These are phyloP conservation scores for Zapornia atra DNA, from an alignment of 2,113 vertebrate genomes.

Conservation along the genomic window DNA sequence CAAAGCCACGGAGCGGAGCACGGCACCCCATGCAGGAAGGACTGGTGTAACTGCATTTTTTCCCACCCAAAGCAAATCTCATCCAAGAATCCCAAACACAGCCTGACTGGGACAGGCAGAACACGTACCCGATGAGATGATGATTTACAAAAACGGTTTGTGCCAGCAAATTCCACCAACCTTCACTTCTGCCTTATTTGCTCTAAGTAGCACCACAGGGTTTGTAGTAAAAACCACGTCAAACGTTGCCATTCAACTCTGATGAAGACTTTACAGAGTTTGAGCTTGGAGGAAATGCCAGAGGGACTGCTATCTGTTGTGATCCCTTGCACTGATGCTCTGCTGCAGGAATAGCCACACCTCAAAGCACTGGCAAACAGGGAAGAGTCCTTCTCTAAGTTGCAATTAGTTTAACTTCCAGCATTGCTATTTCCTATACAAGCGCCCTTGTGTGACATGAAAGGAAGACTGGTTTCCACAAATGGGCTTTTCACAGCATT, in stretches of 20 bases:
- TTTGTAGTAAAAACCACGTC: background rate
- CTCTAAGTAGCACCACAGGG: background rate
- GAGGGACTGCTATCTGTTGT: background rate
- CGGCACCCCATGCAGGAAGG: background rate
- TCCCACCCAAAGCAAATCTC: background rate
- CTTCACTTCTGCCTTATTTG: background rate
- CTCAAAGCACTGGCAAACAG: background rate
- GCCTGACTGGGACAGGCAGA: background rate
- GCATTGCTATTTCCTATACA: background rate
- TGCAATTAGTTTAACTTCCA: background rate
- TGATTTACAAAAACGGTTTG: background rate
- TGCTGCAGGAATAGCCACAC: background rate
- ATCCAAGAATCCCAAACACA: background rate
- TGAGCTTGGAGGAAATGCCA: background rate
- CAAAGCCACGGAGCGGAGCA: background rate
- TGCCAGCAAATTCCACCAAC: background rate
- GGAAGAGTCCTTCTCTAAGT: background rate
- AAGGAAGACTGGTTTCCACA: background rate
- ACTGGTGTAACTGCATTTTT: background rate
- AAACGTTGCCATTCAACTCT: background rate
- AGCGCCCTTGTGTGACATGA: background rate
- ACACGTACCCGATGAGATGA: background rate
- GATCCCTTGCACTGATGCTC: background rate
- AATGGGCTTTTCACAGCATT: background rate
- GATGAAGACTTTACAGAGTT: background rate